Base-by-base conservation (phyloP, 2,113 vertebrate genomes). In the Percina caprodes region DNA sequence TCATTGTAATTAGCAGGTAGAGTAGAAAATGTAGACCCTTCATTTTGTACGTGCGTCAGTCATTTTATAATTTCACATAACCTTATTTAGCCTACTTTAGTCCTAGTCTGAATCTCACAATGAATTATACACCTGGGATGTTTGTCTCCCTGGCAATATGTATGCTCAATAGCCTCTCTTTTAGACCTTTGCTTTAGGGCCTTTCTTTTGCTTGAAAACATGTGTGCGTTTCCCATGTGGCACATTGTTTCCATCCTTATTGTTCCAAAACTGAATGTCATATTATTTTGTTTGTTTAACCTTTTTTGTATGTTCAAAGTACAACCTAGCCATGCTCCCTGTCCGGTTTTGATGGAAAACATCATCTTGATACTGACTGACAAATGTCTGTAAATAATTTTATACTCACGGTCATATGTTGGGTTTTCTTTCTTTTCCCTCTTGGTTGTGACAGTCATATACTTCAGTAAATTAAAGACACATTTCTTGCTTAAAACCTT, bases 281-380 rank as follows among this genome's bases (percentile, higher is more conserved):
- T 55, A 7, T 48, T 75, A 54, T 90, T 90, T 78, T 72, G 45
- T 85, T 73, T 73, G 79, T 76, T 84, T 89, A 84, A 88, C 82
- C 86, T 82, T 86, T 84, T 70, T 51, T 63, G 7, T 39, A 3
- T 45, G 21, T 82, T 81, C 24, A 69, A 67, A 77, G 23, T 45
- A 51, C 56, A 74, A 49, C 80, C 77, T 63, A 18, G 39, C 30
- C 21, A 9, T 68, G 16, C 62, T 60, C 48, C 59, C 49, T 71
- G 68, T 48, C 35, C 68, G 18, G 51, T 26, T 80, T 63, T 61
- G 30, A 21, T 65, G 24, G 8, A 58, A 79, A 70, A 55, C 16
- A 59, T 77, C n/a, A 26, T 42, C 33, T 65, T 48, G 30, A 74
- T 58, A 62, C 14, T 24, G 55, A 72, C 59, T 69, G 35, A 66